Conservation (phyloP, 2,888 invertebrate genomes). For the Isoperla grammatica region DNA sequence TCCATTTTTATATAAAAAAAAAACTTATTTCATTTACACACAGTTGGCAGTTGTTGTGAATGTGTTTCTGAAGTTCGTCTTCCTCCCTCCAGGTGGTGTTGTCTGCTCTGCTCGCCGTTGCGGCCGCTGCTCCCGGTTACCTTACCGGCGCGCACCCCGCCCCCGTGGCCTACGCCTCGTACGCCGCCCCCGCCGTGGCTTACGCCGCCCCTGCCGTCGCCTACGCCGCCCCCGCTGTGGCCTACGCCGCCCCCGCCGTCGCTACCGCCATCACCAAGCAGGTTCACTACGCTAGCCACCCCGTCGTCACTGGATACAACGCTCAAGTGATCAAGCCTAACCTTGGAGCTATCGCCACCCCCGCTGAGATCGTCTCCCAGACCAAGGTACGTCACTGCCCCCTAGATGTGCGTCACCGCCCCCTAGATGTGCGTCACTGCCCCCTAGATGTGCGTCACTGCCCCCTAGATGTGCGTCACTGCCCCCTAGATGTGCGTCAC, state of each 20-base stretch:
- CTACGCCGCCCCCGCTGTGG: conserved; percentile 34
- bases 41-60: too few relatives aligned
- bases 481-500: too few relatives aligned
- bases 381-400: conserved; percentile 28
- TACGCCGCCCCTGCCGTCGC: conserved; percentile 1
- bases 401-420: too few relatives aligned
- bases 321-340: conserved; percentile 39
- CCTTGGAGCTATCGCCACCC: conserved; percentile 36
- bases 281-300: conserved; percentile 37
- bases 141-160: conserved; percentile 18
- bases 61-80: neutral
- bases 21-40: too few relatives aligned
- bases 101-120: conserved; percentile 40
- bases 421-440: too few relatives aligned
- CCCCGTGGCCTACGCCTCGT: conserved; percentile 25
- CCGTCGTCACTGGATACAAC: conserved; percentile 41
- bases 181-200: conserved; percentile 15
- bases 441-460: too few relatives aligned
- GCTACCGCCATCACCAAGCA: conserved; percentile 36
- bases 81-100: conserved; percentile 36
- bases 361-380: conserved; percentile 35
- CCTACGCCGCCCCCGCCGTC: conserved; percentile 41
- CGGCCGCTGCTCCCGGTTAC: conserved; percentile 37
- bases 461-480: too few relatives aligned
- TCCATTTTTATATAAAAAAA: too few relatives aligned